Base-by-base conservation (phyloP, 2,797 vertebrate genomes). In the Lacerta bilineata region DNA sequence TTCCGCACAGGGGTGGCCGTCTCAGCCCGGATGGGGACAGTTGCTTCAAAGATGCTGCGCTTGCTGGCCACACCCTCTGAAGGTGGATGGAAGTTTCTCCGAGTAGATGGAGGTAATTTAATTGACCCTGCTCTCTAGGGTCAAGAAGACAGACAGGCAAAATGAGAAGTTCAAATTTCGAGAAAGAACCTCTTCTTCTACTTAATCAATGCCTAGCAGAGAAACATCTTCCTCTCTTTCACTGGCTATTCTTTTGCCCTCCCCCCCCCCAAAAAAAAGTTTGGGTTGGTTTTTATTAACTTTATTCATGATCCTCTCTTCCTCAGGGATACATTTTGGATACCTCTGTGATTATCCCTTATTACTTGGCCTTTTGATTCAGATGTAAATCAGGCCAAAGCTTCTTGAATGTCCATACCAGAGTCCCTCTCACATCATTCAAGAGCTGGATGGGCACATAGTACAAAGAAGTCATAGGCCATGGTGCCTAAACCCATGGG, bases 1-100 rank as follows among this genome's bases (percentile, higher is more conserved):
- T 98, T 98, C 96, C 94, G 96, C 94, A 87, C 81, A 13, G 92
- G 68, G 2, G 92, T 78, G 2, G 82, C 82, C 0, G 92, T 66
- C 29, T 96, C 95, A 1, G 79, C 74, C 6, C 92, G 95, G 83
- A 83, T 78, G 78, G 95, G 94, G 76, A 79, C 4, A 0, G 84
- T 94, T 0, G 92, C 93, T 93, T 99, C 99, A 90, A 99, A 99
- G 78, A 99, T 95, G 76, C 96, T 97, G 91, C 98, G 98, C 92
- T 98, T 99, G 96, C 97, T 98, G 87, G 98, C 98, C 76, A 99
- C 98, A 10, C 98, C 98, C 0, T 98, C 97, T 1, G 97, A 94
- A 89, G 97, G 90, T 87, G 97, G 88, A 11, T 95, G 91, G 91
- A 98, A 91, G 15, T 95, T 97, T 80, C 97, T 97, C 91, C 97